Percentiles rank a stretch among this genome's conserved stretches.
Evolutionary conservation across 2,113 vertebrate genomes (phyloP).

Genomic region (Rana temporaria): DNA sequence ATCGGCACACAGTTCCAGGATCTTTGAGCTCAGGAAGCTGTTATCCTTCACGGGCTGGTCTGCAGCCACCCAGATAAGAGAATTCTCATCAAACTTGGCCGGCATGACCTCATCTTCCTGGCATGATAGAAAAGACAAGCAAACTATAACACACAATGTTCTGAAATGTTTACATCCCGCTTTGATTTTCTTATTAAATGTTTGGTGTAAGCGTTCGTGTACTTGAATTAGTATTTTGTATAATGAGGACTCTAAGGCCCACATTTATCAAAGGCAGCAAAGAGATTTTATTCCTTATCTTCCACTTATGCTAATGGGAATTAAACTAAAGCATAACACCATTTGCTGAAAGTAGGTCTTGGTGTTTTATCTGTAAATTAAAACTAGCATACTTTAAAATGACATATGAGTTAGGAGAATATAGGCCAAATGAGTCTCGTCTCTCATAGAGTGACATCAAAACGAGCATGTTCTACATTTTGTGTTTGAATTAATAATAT

Average conservation of each 20-base stretch:
- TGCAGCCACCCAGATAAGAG: constrained; percentile 87
- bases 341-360: constrained; percentile 38
- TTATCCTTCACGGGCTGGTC: constrained; percentile 86
- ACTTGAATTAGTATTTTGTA: constrained; percentile 14
- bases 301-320: constrained; percentile 37
- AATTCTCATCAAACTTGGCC: constrained; percentile 86
- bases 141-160: not conserved
- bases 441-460: constrained; percentile 16
- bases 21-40: constrained; percentile 86
- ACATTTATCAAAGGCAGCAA: constrained; percentile 21
- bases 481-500: not conserved
- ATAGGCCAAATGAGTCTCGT: constrained; percentile 22
- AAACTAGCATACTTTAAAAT: constrained; percentile 31
- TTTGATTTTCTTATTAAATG: not conserved
- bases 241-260: not conserved
- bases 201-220: not conserved
- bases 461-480: not conserved
- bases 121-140: constrained; percentile 55
- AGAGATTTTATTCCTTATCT: constrained; percentile 31
- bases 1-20: constrained; percentile 84
- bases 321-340: constrained; percentile 32
- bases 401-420: constrained; percentile 31
- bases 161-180: not conserved
- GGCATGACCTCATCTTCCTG: constrained; percentile 92
- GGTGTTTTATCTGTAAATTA: constrained; percentile 36